Conservation (phyloP, 2,113 vertebrate species). For the Cyprinodon brontotheroides region DNA sequence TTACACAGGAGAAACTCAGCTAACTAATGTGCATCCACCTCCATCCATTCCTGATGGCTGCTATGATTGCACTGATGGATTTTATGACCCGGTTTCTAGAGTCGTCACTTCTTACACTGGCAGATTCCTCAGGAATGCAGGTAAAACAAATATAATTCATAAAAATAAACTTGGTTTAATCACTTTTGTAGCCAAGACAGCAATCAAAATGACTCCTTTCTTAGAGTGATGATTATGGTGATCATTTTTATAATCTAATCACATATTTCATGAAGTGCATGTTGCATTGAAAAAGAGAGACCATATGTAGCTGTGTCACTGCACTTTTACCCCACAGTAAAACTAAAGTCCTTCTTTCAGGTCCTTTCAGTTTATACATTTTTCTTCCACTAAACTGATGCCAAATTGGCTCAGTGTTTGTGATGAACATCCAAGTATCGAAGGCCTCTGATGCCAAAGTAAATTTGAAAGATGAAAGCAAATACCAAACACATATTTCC, state of each 20-base stretch:
- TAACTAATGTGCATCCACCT: slow-evolving; percentile 85
- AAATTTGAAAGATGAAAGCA: slow-evolving; percentile 51
- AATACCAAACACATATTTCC: slow-evolving; percentile 42
- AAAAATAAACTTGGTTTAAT: not conserved
- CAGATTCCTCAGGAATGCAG: slow-evolving; percentile 88
- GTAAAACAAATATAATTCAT: slow-evolving; percentile 71
- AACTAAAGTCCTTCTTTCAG: not conserved
- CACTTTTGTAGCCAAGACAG: not conserved
- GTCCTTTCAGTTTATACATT: slow-evolving; percentile 11
- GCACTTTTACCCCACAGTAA: slow-evolving; percentile 11
- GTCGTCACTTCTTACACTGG: slow-evolving; percentile 80
- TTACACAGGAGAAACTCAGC: slow-evolving; percentile 84
- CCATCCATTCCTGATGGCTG: slow-evolving; percentile 83
- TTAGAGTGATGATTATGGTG: not conserved
- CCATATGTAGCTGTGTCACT: not conserved
- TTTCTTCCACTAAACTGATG: slow-evolving; percentile 24
- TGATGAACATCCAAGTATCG: slow-evolving; percentile 40
- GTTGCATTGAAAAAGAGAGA: not conserved
- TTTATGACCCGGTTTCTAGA: slow-evolving; percentile 87
- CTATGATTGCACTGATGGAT: slow-evolving; percentile 94
- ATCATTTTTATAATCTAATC: not conserved
- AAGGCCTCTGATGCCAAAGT: slow-evolving; percentile 25
- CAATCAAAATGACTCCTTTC: not conserved
- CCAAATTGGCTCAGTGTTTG: slow-evolving; percentile 44
- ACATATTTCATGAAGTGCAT: not conserved